Evolutionary conservation across 1,140 invertebrate species (phyloP).

Genomic region (Lasioglossum albipes): DNA sequence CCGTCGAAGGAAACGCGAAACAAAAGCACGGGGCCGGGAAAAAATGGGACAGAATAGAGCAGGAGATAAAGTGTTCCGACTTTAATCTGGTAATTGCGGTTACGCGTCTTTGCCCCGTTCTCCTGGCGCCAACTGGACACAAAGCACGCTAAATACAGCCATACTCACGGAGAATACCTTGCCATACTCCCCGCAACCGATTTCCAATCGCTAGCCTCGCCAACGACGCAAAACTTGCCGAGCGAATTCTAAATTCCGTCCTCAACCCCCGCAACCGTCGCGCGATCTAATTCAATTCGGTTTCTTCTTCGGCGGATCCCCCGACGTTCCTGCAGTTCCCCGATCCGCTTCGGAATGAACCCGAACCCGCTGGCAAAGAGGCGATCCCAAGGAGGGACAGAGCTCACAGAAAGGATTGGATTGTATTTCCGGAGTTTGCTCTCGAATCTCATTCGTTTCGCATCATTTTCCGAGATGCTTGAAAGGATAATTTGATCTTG

Average conservation of each 20-base stretch:
- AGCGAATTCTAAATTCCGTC: constrained; percentile 23
- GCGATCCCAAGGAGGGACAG: too few species aligned
- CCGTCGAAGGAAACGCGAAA: too few species aligned
- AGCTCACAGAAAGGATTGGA: neutral
- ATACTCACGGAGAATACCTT: neutral
- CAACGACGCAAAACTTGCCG: neutral
- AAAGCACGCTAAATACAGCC: neutral
- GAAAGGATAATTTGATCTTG: too few species aligned
- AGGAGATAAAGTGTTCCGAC: constrained; percentile 3
- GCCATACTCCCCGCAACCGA: neutral
- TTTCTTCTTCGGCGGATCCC: neutral
- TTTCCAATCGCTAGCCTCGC: neutral
- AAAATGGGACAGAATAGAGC: too few species aligned
- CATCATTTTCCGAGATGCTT: too few species aligned
- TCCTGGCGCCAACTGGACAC: neutral
- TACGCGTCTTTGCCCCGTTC: constrained; percentile 1
- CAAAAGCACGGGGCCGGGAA: too few species aligned
- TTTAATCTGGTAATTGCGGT: constrained; percentile 47
- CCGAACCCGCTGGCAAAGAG: too few species aligned
- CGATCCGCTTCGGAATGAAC: neutral
- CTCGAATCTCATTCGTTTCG: neutral
- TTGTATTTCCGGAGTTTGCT: neutral
- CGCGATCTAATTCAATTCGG: constrained; percentile 30
- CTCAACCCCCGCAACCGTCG: too few species aligned
- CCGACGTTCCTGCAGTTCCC: neutral